A percentile compares a stretch with the other conserved stretches of the same genome.
Evolutionary conservation across 37 sponge, comb jelly and placozoan species (phyloP).

Genomic region (Geodia barretti): DNA sequence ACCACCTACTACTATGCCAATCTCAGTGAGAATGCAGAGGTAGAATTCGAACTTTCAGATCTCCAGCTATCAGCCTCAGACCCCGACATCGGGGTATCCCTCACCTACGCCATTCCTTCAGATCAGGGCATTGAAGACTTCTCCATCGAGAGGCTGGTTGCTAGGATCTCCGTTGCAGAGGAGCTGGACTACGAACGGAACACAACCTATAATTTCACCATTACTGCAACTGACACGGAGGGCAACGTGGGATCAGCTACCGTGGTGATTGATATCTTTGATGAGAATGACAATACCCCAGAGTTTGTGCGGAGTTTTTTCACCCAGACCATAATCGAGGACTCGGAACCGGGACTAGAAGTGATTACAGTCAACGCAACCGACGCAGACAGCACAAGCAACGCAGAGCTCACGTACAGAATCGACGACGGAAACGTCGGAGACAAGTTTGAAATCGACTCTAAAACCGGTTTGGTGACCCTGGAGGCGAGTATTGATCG

Average conservation of each 20-base stretch:
- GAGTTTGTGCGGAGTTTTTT: constrained; percentile 30
- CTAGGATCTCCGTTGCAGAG: constrained; percentile 25
- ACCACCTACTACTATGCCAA: constrained; percentile 16
- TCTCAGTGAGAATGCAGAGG: constrained; percentile 31
- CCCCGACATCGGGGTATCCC: constrained; percentile 47
- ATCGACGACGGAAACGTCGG: constrained; percentile 27
- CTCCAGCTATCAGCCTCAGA: constrained; percentile 44
- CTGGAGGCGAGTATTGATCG: constrained; percentile 34
- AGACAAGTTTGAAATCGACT: constrained; percentile 30
- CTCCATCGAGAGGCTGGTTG: constrained; percentile 19
- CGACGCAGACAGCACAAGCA: constrained; percentile 56
- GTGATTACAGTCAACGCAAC: constrained; percentile 40
- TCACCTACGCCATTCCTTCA: constrained; percentile 36
- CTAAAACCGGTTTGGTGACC: neutral
- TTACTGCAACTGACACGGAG: constrained; percentile 23
- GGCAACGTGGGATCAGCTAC: constrained; percentile 24
- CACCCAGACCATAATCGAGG: constrained; percentile 44
- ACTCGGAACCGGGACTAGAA: constrained; percentile 17
- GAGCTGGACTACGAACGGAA: constrained; percentile 49
- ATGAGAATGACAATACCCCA: constrained; percentile 76
- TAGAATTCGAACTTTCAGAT: constrained; percentile 8
- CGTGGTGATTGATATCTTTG: constrained; percentile 37
- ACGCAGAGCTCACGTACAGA: constrained; percentile 45
- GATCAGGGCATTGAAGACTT: constrained; percentile 17
- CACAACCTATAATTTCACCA: constrained; percentile 25